A percentile compares a stretch with the other conserved stretches of the same genome.
phyloP scores from a whole-genome alignment of 2,888 invertebrate species.

The Galeopsomyia nigrocyanea region DNA sequence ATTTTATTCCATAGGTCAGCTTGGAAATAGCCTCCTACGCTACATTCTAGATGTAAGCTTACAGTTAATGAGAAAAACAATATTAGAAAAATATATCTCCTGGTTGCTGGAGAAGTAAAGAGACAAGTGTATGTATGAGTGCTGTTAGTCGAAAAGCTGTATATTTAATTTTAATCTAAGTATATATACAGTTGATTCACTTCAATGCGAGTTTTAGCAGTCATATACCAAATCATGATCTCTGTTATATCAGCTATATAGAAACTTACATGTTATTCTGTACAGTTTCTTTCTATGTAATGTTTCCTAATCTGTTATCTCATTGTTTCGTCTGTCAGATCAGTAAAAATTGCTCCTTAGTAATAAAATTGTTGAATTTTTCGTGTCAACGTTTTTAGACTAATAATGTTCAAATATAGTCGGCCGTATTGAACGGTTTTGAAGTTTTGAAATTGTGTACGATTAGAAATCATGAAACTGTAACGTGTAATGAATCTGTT shows the following conservation, averaged over 20 bases:
- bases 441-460: background rate
- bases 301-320: background rate
- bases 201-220: constrained; percentile 16
- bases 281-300: constrained; percentile 18
- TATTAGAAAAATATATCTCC: constrained; percentile 36
- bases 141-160: constrained; percentile 31
- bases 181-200: background rate
- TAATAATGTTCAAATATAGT: too few species aligned
- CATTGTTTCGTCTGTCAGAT: too few species aligned
- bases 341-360: too few species aligned
- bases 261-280: constrained; percentile 5
- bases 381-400: too few species aligned
- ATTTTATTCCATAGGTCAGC: constrained; percentile 39
- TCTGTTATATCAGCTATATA: constrained; percentile 14
- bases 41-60: constrained; percentile 41
- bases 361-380: too few species aligned
- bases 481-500: background rate
- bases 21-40: constrained; percentile 31
- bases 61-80: constrained; percentile 33
- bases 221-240: constrained; percentile 4
- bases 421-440: too few species aligned
- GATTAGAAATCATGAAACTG: background rate
- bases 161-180: constrained; percentile 31
- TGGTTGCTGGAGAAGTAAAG: constrained; percentile 18
- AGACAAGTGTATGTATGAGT: constrained; percentile 30